Base-by-base conservation (phyloP, 2,797 vertebrate genomes). In the Triplophysa yarkandensis region DNA sequence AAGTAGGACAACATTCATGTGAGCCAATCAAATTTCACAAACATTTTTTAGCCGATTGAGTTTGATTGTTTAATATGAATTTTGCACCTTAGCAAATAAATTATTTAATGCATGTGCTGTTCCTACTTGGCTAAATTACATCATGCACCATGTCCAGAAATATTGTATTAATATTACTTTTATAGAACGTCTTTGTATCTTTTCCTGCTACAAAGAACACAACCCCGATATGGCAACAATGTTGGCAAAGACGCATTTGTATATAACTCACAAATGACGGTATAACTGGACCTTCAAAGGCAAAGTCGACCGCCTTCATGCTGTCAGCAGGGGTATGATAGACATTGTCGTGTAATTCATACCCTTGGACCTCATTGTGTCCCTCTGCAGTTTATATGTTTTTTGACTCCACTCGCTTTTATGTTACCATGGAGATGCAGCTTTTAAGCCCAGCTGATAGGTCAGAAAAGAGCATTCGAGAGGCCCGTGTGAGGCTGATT, bases 351-450 rank as follows among this genome's bases (percentile, higher is more conserved):
- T 48, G 63, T 74, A 74, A 74, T 74, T 74, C 52, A 74, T 66
- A 74, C 63, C 62, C 71, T 74, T 66, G 48, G 62, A 57, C 71
- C 71, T 66, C 52, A 66, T 66, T 74, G 50, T 71, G 69, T 74
- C 71, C 52, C 25, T 74, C 63, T 57, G 71, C 71, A 57, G 52
- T 74, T 74, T 57, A 46, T 66, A 57, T 74, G 52, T 57, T 52
- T 74, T 74, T 66, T 67, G 52, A 57, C 71, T 74, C 50, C 6
- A 44, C 50, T 66, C 16, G 70, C 39, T 67, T 57, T 74, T 67
- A 66, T 46, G 71, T 74, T 74, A 66, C 71, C 71, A 74, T 74
- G 71, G 71, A 36, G 52, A 74, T 74, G 39, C 14, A 1, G 27
- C 63, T 58, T 65, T 66, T 44, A 74, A 66, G 41, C 62, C 50